These are phyloP conservation scores for Cryptosula pallasiana DNA, from an alignment of 2,888 invertebrate species.

Conservation along the genomic window DNA sequence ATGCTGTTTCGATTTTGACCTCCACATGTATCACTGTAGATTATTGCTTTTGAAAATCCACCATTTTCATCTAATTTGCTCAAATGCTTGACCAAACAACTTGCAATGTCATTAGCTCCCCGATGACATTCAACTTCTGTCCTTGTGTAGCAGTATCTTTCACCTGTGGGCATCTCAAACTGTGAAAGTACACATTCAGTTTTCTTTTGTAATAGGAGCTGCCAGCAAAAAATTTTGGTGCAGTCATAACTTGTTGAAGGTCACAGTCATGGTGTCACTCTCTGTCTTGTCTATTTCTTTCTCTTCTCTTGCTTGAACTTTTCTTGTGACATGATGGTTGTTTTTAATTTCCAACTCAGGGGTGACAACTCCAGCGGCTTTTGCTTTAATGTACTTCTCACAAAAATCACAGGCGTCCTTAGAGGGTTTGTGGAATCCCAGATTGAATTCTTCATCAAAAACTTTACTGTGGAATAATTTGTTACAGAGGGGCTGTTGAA, in stretches of 20 bases:
- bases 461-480: background rate
- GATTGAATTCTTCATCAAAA: background rate
- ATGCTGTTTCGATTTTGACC: background rate
- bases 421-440: background rate
- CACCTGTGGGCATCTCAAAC: background rate
- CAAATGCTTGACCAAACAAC: background rate
- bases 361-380: background rate
- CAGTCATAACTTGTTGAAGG: background rate
- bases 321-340: background rate
- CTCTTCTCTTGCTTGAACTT: background rate
- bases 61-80: background rate
- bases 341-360: background rate
- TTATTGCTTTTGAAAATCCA: background rate
- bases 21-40: background rate
- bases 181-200: background rate
- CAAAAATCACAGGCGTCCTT: background rate
- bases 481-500: background rate
- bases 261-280: background rate
- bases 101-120: background rate
- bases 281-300: background rate
- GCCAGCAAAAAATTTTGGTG: background rate
- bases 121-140: background rate
- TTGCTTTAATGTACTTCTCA: background rate
- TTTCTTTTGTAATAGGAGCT: background rate
- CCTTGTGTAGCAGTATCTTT: background rate